Base-by-base conservation (phyloP, 2,113 vertebrate species). In the Bagarius yarrelli region DNA sequence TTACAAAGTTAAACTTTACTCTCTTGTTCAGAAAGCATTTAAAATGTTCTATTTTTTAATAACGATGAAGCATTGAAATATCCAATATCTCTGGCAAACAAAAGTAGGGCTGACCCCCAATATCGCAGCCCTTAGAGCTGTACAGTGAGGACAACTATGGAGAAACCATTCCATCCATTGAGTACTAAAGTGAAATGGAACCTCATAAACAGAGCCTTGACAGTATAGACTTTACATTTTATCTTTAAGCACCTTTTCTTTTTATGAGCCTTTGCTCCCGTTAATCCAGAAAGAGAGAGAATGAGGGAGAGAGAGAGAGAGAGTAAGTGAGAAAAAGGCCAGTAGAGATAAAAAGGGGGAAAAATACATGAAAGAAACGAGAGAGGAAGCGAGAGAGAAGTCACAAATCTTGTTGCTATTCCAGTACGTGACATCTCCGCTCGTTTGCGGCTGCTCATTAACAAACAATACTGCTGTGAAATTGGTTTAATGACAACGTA, bases 401-500 rank as follows among this genome's bases (percentile, higher is more conserved):
- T 96, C 97, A 96, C 97, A 98, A 98, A 98, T 98, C 97, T 98
- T 92, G 94, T 95, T 94, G 96, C 95, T 96, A 96, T 98, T 98
- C 95, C 95, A 95, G 95, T 95, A 94, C 94, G 95, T 96, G 96
- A 97, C 97, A 96, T 96, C 96, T 96, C 94, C 89, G 91, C 97
- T 98, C 96, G 95, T 98, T 98, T 97, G 96, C 94, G 92, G 96
- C 96, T 96, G 95, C 97, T 99, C 96, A 99, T 99, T 99, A 99
- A 98, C 97, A 99, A 98, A 98, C 97, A 99, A 98, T 97, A 98
- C 96, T 96, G 97, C 96, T 97, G 97, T 98, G 97, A 99, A 99
- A 99, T 99, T 98, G 97, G 96, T 98, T 99, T 99, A 98, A 99
- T 99, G 97, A 97, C 97, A 98, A 97, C 97, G 97, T 98, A 98